phyloP scores from a whole-genome alignment of 2,113 vertebrate genomes.

The Platycercus adscitus region DNA sequence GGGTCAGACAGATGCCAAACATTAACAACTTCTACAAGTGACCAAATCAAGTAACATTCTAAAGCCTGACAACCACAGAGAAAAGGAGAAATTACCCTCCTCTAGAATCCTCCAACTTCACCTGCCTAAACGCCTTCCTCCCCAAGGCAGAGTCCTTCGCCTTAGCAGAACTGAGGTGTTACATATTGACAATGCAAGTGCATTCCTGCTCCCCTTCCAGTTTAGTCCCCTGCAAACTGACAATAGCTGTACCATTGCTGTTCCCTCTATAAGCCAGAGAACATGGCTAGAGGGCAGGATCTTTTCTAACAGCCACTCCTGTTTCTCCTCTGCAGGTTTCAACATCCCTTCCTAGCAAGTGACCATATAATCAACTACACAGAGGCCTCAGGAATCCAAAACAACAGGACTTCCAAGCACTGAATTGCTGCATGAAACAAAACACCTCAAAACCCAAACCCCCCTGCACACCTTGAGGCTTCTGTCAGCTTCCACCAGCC shows the following conservation, averaged over 20 bases:
- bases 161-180: background rate
- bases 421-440: background rate
- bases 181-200: accelerated
- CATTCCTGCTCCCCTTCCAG: background rate
- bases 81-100: background rate
- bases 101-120: accelerated
- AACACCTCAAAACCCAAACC: background rate
- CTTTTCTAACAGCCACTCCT: background rate
- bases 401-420: background rate
- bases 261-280: background rate
- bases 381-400: background rate
- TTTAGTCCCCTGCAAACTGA: background rate
- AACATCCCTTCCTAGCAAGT: background rate
- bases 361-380: conserved; percentile 21
- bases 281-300: background rate
- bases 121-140: background rate
- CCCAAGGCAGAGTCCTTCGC: background rate
- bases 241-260: background rate
- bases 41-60: background rate
- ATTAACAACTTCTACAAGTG: background rate
- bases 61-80: background rate
- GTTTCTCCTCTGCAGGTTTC: background rate
- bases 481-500: background rate
- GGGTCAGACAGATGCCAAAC: background rate
- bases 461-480: background rate